Conservation (phyloP, 2,888 invertebrate genomes). For the Slavum lentiscoides region DNA sequence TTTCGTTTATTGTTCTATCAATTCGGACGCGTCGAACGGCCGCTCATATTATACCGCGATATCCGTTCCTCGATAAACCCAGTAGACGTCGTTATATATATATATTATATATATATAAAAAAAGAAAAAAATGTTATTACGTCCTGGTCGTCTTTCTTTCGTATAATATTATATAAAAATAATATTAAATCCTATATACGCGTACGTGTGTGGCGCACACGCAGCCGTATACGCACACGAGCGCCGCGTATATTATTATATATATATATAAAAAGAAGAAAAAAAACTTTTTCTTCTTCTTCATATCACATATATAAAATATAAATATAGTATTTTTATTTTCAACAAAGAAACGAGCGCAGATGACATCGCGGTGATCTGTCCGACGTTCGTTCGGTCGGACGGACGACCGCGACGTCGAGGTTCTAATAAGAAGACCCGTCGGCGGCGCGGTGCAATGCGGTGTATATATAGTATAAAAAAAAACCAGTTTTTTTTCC, state of each 20-base stretch:
- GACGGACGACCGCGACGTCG: conserved; percentile 9
- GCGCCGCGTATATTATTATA: not conserved
- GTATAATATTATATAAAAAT: not conserved
- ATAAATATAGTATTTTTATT: not conserved
- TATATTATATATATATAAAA: no score
- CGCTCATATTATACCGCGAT: not conserved
- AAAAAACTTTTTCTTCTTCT: not conserved
- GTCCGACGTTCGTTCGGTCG: not conserved
- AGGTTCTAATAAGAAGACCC: conserved; percentile 28
- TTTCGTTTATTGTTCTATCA: not conserved
- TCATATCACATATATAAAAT: not conserved
- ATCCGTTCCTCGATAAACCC: not conserved
- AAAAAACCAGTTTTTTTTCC: conserved; percentile 21
- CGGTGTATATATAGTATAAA: not conserved
- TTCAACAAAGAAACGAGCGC: conserved; percentile 31
- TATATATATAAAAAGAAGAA: not conserved
- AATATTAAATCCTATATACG: no score
- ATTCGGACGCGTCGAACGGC: no score
- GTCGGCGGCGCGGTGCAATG: not conserved
- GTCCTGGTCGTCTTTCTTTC: not conserved
- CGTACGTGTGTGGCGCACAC: not conserved
- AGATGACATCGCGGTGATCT: conserved; percentile 32
- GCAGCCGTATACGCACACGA: not conserved
- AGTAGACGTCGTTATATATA: not conserved
- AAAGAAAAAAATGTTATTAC: not conserved